Conservation (phyloP, 2,113 vertebrate genomes). For the Tiliqua scincoides region DNA sequence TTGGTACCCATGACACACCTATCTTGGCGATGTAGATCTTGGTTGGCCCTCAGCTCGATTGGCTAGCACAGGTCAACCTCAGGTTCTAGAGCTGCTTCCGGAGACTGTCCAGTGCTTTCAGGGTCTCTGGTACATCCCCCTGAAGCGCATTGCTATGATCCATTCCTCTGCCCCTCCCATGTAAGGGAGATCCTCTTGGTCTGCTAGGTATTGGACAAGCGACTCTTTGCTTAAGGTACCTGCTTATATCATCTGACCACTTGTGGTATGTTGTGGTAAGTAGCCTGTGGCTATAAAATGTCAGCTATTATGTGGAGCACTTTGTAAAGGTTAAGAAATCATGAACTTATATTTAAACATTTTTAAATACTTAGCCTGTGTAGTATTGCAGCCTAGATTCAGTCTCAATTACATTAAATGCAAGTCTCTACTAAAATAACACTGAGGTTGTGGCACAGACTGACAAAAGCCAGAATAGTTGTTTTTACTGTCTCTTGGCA, state of each 20-base stretch:
- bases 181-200: constrained; percentile 77
- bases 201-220: constrained; percentile 89
- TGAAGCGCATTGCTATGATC: constrained; percentile 72
- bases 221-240: constrained; percentile 91
- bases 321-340: constrained; percentile 33
- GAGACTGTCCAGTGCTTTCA: constrained; percentile 78
- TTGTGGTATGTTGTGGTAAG: constrained; percentile 85
- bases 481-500: constrained; percentile 19
- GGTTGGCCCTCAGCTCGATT: constrained; percentile 89
- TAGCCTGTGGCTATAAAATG: constrained; percentile 86
- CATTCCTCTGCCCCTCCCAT: constrained; percentile 76
- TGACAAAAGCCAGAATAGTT: constrained; percentile 29
- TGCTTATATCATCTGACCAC: constrained; percentile 70
- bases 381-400: constrained; percentile 47
- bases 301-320: constrained; percentile 66
- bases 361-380: constrained; percentile 48
- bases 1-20: constrained; percentile 94
- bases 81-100: constrained; percentile 82
- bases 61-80: constrained; percentile 96
- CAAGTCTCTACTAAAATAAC: constrained; percentile 28
- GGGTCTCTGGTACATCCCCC: constrained; percentile 73
- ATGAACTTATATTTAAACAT: constrained; percentile 52
- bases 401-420: constrained; percentile 54
- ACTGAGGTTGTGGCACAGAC: constrained; percentile 27
- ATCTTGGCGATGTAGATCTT: constrained; percentile 94